Base-by-base conservation (phyloP, 2,113 vertebrate species). In the Haliaeetus leucogaster region DNA sequence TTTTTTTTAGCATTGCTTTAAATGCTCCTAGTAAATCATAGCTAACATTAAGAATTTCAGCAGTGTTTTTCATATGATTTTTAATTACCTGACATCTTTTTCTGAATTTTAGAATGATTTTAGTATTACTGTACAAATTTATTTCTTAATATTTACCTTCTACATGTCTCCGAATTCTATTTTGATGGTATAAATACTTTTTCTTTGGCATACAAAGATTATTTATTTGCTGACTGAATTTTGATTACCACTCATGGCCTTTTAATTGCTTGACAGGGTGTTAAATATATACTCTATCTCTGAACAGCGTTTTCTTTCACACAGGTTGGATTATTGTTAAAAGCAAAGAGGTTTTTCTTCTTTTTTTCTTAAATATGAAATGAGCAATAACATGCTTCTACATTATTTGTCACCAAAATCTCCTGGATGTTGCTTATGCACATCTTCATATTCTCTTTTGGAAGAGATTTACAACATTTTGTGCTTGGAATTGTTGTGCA, bases 1-100 rank as follows among this genome's bases (percentile, higher is more conserved):
- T 97, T 88, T 95, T 95, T 95, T 95, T 94, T 81, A 92, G 82
- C 94, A 48, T 95, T 95, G 89, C 91, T 97, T 96, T 96, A 93
- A 96, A 97, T 48, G 80, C 62, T 94, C 29, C 32, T 67, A 94
- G 78, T 95, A 95, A 94, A 89, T 97, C 53, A 48, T 25, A 78
- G 84, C 72, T 22, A 74, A 72, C 7, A 20, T 82, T 34, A 89
- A 86, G 96, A 73, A 94, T 12, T 25, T 40, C 26, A 85, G 89
- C 80, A 79, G 62, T 59, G 93, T 68, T 96, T 93, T 90, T 85
- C 86, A 43, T 9, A 50, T 10, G 58, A 82, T 93, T 97, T 97
- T 94, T 97, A 95, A 94, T 92, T n/a, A 9, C 48, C 48, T 70
- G 76, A 86, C 68, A 84, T 72, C 6, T 77, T 96, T 73, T 87